Base-by-base conservation (phyloP, 2,113 vertebrate genomes). In the Pseudolaguvia tuberculata region DNA sequence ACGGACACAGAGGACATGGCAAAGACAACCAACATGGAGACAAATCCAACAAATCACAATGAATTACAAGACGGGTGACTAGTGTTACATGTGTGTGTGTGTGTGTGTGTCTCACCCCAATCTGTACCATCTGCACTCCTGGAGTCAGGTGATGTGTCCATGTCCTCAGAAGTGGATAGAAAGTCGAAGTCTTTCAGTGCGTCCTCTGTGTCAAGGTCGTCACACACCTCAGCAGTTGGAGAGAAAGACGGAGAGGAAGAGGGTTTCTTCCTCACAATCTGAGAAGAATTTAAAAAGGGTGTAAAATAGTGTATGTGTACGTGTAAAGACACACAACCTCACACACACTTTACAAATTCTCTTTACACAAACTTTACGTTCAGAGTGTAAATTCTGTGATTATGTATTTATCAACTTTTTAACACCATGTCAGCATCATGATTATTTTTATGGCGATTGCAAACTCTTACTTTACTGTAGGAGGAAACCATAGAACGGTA, bases 161-260 rank as follows among this genome's bases (percentile, higher is more conserved):
- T 94, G 78, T 97, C 95, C 58, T 99, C 96, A 27, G 92, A 90
- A 48, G 93, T 90, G 81, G 89, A 92, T 84, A 99, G 89, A 84
- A 99, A 99, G 88, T 99, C 96, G 83, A 99, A 99, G n/a, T 93
- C 95, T 82, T 98, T 97, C 82, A 99, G 86, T 47, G 94, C 96
- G 82, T 98, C 96, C 86, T 96, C 95, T 21, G 96, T 92, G 82
- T 99, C 96, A 23, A 92, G 90, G 82, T 99, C 97, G 79, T 98
- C 95, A 71, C 88, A 94, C 79, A 88, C 92, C 78, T 99, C 95
- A 86, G 86, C 83, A 25, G 15, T 18, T 23, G 52, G 50, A 31
- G 83, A 79, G n/a, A 86, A 82, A 47, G 79, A 42, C 39, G 39
- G 82, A 1, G 82, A 79, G 0, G 87, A 82, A 0, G 88, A 80